Conservation (phyloP, 2,888 invertebrate species). For the Drosophila sordidapex region DNA sequence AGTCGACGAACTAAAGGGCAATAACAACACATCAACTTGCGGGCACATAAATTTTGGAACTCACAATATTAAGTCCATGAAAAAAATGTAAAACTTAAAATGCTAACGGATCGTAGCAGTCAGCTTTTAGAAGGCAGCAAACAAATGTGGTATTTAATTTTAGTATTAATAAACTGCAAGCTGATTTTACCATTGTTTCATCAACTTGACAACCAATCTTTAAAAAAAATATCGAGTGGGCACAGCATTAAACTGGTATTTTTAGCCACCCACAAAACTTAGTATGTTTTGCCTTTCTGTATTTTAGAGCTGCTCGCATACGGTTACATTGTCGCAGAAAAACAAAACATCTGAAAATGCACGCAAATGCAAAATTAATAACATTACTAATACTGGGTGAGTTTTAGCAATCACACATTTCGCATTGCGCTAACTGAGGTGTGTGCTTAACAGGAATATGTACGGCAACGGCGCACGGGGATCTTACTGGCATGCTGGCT, state of each 20-base stretch:
- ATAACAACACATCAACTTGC: constrained; percentile 9
- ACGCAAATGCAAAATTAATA: constrained; percentile 26
- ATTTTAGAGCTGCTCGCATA: neutral
- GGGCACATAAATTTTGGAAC: constrained; percentile 3
- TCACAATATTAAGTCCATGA: constrained; percentile 7
- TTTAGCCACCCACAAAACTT: neutral
- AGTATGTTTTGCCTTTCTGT: neutral
- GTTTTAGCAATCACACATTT: neutral
- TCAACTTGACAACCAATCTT: neutral
- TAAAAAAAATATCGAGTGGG: neutral
- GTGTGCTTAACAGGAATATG: constrained; percentile 31
- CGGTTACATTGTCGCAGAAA: constrained; percentile 21
- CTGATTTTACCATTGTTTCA: neutral
- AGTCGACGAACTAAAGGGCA: neutral
- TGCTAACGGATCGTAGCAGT: neutral
- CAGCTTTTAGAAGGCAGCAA: constrained; percentile 3
- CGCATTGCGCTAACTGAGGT: neutral
- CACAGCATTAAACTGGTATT: neutral
- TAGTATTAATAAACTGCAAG: neutral
- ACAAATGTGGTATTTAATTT: neutral
- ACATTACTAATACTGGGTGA: constrained; percentile 43
- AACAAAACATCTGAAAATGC: constrained; percentile 40
- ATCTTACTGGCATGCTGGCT: constrained; percentile 54
- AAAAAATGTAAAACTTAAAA: neutral
- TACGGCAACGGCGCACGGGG: constrained; percentile 20